These are phyloP conservation scores for Mesocricetus auratus DNA, from an alignment of 2,113 vertebrate species.

Conservation along the genomic window DNA sequence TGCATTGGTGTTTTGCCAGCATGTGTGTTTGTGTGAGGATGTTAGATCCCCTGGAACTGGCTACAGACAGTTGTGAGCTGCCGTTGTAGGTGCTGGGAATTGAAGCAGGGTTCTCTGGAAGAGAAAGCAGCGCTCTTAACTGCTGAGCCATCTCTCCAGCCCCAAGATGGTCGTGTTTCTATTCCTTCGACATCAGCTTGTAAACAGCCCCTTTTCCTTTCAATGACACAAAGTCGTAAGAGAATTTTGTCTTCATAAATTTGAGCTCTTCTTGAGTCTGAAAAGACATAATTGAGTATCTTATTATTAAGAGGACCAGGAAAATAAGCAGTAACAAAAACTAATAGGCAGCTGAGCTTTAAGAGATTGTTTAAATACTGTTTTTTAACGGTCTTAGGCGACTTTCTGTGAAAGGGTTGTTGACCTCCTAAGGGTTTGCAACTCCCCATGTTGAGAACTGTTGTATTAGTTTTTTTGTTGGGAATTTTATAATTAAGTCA, in stretches of 20 bases:
- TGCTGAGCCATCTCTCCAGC: neutral
- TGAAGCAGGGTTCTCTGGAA: neutral
- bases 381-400: neutral
- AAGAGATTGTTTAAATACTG: neutral
- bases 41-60: neutral
- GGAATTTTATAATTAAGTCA: conserved; percentile 20
- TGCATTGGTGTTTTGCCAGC: neutral
- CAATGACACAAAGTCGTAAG: neutral
- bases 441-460: neutral
- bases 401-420: neutral
- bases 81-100: neutral
- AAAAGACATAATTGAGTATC: conserved; percentile 12
- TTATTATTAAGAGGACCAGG: neutral
- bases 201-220: conserved; percentile 1
- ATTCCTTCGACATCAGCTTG: neutral
- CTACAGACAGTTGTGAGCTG: neutral
- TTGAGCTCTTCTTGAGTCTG: neutral
- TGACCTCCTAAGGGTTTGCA: neutral
- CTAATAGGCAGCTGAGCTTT: neutral
- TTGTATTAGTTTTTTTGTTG: neutral
- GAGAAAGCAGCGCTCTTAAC: neutral
- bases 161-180: neutral
- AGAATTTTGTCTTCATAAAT: neutral
- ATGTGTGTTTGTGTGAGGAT: neutral
- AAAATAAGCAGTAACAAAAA: conserved; percentile 25